Base-by-base conservation (phyloP, 2,113 vertebrate genomes). In the Clinocottus analis region DNA sequence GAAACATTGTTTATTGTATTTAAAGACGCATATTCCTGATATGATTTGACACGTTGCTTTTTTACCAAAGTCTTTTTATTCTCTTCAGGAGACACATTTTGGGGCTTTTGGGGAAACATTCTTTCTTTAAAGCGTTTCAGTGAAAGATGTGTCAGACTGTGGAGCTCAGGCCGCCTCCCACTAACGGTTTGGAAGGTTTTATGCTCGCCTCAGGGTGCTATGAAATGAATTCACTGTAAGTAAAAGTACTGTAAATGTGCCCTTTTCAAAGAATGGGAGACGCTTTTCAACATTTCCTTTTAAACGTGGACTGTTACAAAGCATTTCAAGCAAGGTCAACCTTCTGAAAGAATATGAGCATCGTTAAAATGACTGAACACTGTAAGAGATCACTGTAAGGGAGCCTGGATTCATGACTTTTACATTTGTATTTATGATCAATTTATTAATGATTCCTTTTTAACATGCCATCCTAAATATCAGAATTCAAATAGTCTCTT, bases 31-130 rank as follows among this genome's bases (percentile, higher is more conserved):
- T 72, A 73, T 83, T 84, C 77, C 83, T 55, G 49, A 59, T 21
- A 16, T 49, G 25, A 49, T 72, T 45, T 33, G 0, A 25, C 14
- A 37, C 31, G 67, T 63, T 43, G 41, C 41, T 56, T 56, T n/a
- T 86, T 65, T 67, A 85, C 75, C 60, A 78, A 66, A 55, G 62
- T 82, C 51, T 79, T 68, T n/a, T 65, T 4, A 13, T 72, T 21
- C 47, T 56, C 51, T 19, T 64, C 25, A 60, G 7, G 35, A 63
- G 27, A 33, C 39, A 61, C 61, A 39, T 41, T 37, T 17, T 25
- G 68, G 31, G 29, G 37, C 37, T 55, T 39, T 4, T 7, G 49
- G 31, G 27, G 23, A n/a, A 13, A 16, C 53, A 29, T 31, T 17
- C 17, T 65, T n/a, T 72, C 27, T 78, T 35, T 35, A 47, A 72